phyloP scores from a whole-genome alignment of 2,888 invertebrate genomes.

The Lasioglossum pauxillum region DNA sequence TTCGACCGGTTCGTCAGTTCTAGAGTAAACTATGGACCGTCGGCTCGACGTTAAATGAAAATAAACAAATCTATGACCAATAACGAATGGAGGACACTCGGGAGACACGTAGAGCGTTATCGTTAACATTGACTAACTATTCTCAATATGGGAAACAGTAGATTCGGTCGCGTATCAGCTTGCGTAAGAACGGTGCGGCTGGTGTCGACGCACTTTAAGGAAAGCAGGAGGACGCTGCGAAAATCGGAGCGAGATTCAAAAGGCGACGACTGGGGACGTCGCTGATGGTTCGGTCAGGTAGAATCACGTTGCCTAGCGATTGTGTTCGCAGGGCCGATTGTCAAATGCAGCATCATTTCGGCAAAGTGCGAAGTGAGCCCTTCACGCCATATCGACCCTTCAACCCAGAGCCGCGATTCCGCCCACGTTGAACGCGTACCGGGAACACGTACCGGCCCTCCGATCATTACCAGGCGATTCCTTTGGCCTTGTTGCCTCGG shows the following conservation, averaged over 20 bases:
- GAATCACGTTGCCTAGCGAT: neutral
- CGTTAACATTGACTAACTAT: neutral
- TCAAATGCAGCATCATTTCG: conserved; percentile 50
- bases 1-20: neutral
- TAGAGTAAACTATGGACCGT: neutral
- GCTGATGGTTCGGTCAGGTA: neutral
- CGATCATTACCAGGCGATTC: conserved; percentile 35
- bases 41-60: neutral
- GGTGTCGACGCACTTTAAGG: conserved; percentile 27
- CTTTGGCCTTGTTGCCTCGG: neutral
- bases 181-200: neutral
- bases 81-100: neutral
- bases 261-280: neutral
- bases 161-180: neutral
- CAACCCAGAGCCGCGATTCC: conserved; percentile 61
- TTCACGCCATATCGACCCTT: conserved; percentile 67
- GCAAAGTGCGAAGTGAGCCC: conserved; percentile 51
- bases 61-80: neutral
- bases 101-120: neutral
- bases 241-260: neutral
- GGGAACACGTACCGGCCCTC: conserved; percentile 36
- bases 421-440: conserved; percentile 46
- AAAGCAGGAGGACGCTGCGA: neutral
- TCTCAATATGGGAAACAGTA: neutral
- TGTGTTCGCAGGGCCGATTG: conserved; percentile 9